Percentiles rank a stretch among this genome's conserved stretches.
phyloP scores from a whole-genome alignment of 2,113 vertebrate genomes.

The Phasianus colchicus region DNA sequence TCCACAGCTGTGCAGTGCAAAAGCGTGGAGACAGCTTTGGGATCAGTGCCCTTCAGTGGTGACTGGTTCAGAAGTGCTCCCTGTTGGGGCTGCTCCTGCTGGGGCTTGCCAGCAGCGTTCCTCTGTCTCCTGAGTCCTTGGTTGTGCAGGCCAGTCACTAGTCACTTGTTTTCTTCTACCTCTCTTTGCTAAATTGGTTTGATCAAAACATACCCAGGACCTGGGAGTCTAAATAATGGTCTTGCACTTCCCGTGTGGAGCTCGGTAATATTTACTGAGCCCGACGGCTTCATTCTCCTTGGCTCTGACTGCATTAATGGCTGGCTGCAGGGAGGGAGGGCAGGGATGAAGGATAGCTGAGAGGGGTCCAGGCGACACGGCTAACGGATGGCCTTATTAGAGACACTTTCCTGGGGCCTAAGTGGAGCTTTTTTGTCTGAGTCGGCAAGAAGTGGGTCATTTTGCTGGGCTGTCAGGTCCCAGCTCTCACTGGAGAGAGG shows the following conservation, averaged over 20 bases:
- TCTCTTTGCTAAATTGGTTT: constrained; percentile 71
- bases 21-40: neutral
- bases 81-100: neutral
- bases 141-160: neutral
- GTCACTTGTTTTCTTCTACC: constrained; percentile 50
- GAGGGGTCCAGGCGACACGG: constrained; percentile 66
- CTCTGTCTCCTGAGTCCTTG: neutral
- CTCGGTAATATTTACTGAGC: constrained; percentile 80
- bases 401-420: constrained; percentile 80
- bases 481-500: constrained; percentile 55
- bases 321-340: constrained; percentile 75
- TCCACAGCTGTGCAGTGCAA: fast-evolving
- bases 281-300: constrained; percentile 80
- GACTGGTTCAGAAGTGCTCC: neutral
- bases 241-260: constrained; percentile 62
- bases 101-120: neutral
- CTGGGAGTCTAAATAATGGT: constrained; percentile 78
- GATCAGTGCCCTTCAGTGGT: neutral
- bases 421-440: constrained; percentile 81
- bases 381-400: constrained; percentile 85
- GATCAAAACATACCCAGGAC: constrained; percentile 73
- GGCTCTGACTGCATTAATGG: constrained; percentile 77
- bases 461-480: constrained; percentile 78
- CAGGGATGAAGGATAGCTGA: constrained; percentile 78
- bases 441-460: constrained; percentile 83